These are phyloP conservation scores for Eremophila alpestris DNA, from an alignment of 2,797 vertebrate species.

Conservation along the genomic window DNA sequence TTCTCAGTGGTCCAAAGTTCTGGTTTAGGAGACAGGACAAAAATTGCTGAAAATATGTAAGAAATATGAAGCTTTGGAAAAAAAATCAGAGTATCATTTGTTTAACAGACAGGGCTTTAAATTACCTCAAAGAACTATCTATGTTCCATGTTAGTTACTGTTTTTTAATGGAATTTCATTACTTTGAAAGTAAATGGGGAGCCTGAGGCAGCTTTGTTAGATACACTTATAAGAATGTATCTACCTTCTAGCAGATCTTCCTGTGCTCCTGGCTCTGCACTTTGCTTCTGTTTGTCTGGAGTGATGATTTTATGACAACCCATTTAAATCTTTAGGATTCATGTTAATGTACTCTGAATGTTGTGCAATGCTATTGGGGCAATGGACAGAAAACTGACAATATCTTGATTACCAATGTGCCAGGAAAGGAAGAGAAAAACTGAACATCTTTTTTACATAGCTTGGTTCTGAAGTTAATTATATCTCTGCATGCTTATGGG, in stretches of 20 bases:
- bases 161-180: background rate
- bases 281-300: background rate
- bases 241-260: background rate
- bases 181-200: background rate
- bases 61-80: conserved; percentile 14
- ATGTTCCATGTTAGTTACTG: background rate
- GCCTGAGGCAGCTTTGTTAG: background rate
- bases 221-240: background rate
- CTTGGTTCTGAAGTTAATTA: background rate
- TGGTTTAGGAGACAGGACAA: conserved; percentile 18
- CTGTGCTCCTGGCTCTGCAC: background rate
- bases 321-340: background rate
- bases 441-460: background rate
- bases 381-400: background rate
- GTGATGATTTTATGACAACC: background rate
- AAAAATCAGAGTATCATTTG: conserved; percentile 25
- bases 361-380: background rate
- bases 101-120: conserved; percentile 39
- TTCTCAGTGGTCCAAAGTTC: background rate
- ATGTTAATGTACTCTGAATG: background rate
- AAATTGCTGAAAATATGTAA: conserved; percentile 13
- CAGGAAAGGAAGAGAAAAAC: background rate
- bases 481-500: background rate
- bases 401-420: background rate
- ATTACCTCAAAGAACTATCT: conserved; percentile 27